Percentiles rank a stretch among this genome's conserved stretches.
These are phyloP conservation scores for Platycheirus albimanus DNA, from an alignment of 2,888 invertebrate genomes.

Conservation along the genomic window DNA sequence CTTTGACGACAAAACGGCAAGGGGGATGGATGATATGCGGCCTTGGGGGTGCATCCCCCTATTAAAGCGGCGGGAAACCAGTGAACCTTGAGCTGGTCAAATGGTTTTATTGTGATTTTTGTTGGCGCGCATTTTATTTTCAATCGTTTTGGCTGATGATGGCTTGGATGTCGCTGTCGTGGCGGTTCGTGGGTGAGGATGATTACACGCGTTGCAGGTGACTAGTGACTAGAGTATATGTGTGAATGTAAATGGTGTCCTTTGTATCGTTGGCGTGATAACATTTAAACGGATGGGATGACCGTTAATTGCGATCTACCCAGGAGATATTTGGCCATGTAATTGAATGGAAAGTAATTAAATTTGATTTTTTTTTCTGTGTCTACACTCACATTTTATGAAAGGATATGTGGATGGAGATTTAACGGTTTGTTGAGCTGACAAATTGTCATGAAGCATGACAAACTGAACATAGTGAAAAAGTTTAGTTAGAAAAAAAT, in stretches of 20 bases:
- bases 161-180: background rate
- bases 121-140: constrained; percentile 66
- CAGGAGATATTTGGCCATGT: constrained; percentile 63
- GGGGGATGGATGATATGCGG: constrained; percentile 28
- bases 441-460: constrained; percentile 16
- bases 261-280: constrained; percentile 42
- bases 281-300: constrained; percentile 62
- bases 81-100: constrained; percentile 49
- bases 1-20: constrained; percentile 1
- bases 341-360: constrained; percentile 67
- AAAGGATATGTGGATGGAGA: constrained; percentile 14
- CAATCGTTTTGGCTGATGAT: constrained; percentile 10
- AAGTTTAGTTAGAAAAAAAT: background rate
- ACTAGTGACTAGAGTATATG: no score
- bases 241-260: constrained; percentile 37
- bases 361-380: constrained; percentile 49
- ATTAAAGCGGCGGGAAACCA: background rate
- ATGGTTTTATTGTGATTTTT: constrained; percentile 70
- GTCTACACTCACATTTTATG: background rate
- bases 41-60: background rate
- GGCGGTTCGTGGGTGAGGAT: background rate
- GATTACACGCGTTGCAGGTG: constrained; percentile 39
- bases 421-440: constrained; percentile 44
- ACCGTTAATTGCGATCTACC: constrained; percentile 65
- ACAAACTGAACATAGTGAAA: background rate